Percentiles rank a stretch among this genome's conserved stretches.
Conservation (phyloP, 2,888 invertebrate species). For the Clusia tigrina region DNA sequence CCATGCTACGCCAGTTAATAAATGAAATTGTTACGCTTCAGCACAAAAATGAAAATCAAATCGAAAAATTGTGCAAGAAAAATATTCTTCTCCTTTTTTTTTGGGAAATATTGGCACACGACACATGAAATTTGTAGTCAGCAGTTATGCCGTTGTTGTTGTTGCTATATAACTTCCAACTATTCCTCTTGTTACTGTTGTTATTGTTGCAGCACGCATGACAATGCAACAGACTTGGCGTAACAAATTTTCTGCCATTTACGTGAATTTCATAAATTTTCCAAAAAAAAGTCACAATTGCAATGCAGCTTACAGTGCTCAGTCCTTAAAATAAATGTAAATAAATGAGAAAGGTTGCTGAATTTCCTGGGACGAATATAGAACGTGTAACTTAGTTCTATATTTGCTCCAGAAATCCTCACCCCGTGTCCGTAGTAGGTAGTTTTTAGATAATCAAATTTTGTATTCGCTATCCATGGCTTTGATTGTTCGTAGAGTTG, state of each 20-base stretch:
- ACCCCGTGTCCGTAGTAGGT: no score
- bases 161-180: not conserved
- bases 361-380: no score
- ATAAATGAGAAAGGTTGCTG: no score
- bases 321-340: no score
- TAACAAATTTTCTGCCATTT: not conserved
- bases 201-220: not conserved
- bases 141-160: constrained; percentile 2
- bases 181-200: not conserved
- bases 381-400: no score
- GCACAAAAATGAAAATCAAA: not conserved
- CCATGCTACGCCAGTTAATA: not conserved
- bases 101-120: constrained; percentile 2
- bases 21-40: constrained; percentile 8
- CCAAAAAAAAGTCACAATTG: not conserved
- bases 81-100: no score
- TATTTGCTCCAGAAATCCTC: no score
- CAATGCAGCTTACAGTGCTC: not conserved
- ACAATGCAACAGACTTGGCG: not conserved
- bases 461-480: no score
- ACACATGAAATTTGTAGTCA: not conserved
- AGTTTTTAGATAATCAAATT: no score
- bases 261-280: not conserved
- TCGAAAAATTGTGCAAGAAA: not conserved
- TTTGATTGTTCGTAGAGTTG: no score